Evolutionary conservation across 2,113 vertebrate species (phyloP).

Genomic region (Eretmodus cyanostictus): DNA sequence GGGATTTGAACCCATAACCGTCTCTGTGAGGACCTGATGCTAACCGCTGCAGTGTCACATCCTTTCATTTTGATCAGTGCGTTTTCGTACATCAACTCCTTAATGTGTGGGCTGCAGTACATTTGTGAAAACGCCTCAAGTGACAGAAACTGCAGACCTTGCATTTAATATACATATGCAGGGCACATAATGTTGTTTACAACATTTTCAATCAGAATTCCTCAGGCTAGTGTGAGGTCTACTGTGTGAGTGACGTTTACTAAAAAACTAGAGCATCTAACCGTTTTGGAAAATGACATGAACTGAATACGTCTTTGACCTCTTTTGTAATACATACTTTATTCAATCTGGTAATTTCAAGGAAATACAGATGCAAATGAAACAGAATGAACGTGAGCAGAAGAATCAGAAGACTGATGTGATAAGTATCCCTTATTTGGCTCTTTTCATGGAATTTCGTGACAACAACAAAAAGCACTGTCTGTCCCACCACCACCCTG

Average conservation of each 20-base stretch:
- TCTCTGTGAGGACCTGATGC: neutral
- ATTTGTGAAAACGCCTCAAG: neutral
- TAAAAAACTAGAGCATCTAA: neutral
- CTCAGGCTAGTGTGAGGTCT: neutral
- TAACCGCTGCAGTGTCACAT: neutral
- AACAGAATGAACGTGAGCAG: neutral
- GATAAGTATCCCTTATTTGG: neutral
- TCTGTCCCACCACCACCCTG: neutral
- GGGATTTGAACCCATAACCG: neutral
- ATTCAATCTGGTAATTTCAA: neutral
- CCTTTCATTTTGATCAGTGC: neutral
- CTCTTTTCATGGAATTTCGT: neutral
- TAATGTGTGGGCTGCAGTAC: neutral
- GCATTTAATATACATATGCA: neutral
- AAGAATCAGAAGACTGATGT: neutral
- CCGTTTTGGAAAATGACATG: neutral
- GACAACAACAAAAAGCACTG: neutral
- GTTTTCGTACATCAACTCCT: neutral
- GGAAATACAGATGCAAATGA: neutral
- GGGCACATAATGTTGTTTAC: neutral
- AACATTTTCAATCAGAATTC: neutral
- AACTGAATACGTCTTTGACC: neutral
- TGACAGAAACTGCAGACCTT: neutral
- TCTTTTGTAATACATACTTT: neutral
- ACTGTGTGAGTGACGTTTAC: neutral